Conservation (phyloP, 2,797 vertebrate genomes). For the Meriones psammophilus region DNA sequence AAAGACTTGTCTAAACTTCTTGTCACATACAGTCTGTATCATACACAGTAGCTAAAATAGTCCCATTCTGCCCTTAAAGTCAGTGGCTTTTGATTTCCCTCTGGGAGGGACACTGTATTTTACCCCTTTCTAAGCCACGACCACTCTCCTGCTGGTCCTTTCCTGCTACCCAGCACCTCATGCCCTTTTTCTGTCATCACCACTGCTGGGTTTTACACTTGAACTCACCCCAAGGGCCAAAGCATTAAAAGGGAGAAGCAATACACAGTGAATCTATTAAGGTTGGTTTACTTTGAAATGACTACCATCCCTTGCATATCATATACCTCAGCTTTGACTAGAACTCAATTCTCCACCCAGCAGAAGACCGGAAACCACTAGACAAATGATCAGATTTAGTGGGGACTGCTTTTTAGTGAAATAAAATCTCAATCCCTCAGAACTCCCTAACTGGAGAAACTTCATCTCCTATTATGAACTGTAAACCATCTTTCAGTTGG, state of each 20-base stretch:
- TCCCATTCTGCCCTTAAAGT: neutral
- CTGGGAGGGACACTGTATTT: neutral
- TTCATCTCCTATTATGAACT: neutral
- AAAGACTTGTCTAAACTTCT: neutral
- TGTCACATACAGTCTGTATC: neutral
- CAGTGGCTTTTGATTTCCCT: neutral
- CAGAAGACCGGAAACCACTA: neutral
- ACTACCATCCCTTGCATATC: neutral
- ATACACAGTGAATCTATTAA: neutral
- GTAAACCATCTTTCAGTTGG: neutral
- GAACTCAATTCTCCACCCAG: neutral
- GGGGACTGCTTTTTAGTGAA: neutral
- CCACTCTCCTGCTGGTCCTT: neutral
- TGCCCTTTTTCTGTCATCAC: neutral
- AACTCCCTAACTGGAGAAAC: neutral
- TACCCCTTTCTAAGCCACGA: too few relatives aligned
- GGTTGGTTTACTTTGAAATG: neutral
- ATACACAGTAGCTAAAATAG: neutral
- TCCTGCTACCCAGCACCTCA: neutral
- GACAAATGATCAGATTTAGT: neutral
- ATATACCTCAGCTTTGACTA: neutral
- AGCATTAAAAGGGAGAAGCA: neutral
- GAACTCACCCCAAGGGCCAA: neutral
- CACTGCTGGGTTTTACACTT: neutral
- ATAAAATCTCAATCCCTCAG: neutral